Percentiles rank a stretch among this genome's conserved stretches.
phyloP scores from a whole-genome alignment of 2,113 vertebrate species.

The Mus pahari region DNA sequence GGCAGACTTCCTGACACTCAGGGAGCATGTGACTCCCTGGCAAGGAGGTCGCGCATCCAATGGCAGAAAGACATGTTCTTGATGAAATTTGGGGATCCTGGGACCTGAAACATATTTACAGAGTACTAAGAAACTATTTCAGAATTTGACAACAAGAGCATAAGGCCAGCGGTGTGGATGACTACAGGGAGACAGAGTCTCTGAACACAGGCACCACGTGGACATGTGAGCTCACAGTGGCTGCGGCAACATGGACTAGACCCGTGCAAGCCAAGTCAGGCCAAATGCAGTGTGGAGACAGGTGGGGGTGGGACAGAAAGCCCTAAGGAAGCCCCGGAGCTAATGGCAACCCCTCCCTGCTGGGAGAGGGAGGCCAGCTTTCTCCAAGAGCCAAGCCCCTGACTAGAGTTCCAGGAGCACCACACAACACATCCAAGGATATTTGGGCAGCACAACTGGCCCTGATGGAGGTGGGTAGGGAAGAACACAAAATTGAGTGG shows the following conservation, averaged over 20 bases:
- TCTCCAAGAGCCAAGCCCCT: neutral
- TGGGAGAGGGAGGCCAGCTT: neutral
- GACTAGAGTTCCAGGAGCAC: neutral
- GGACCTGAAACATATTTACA: neutral
- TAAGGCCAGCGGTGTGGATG: neutral
- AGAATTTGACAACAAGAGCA: neutral
- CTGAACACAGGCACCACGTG: neutral
- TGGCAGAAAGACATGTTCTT: neutral
- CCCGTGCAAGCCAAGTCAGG: neutral
- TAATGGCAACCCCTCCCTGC: neutral
- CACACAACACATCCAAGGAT: neutral
- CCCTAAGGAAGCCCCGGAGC: neutral
- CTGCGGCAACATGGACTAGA: neutral
- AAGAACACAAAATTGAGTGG: neutral
- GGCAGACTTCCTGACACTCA: neutral
- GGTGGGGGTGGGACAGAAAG: neutral
- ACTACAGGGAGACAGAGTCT: neutral
- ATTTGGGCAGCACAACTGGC: neutral
- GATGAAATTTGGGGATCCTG: constrained; percentile 16
- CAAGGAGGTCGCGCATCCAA: neutral
- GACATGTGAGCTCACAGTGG: neutral
- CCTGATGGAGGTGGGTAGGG: neutral
- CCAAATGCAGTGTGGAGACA: neutral
- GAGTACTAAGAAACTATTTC: neutral
- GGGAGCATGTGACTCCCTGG: neutral